Base-by-base conservation (phyloP, 2,797 vertebrate genomes). In the Nothura maculosa region DNA sequence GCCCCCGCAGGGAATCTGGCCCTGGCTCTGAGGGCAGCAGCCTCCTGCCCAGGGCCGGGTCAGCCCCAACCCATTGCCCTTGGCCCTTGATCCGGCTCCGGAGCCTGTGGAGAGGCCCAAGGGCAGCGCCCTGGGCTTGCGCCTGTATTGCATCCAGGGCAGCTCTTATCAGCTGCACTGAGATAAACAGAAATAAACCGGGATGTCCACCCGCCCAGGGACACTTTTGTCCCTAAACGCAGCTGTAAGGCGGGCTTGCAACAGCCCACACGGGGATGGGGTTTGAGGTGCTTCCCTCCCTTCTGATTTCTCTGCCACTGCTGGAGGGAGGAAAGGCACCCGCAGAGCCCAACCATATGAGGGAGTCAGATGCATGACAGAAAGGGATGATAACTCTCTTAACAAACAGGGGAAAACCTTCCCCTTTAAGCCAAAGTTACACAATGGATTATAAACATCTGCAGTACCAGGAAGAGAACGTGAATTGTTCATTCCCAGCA, bases 171-270 rank as follows among this genome's bases (percentile, higher is more conserved):
- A 92, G 85, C 85, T 73, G 30, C 4, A 15, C 60, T 76, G 67
- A 92, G 91, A 86, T 89, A 84, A 91, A 87, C 50, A 83, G 34
- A 91, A 73, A 16, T 81, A 81, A 81, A 92, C 63, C 84, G 64
- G 30, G 7, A 1, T 43, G 74, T 70, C 52, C 68, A 78, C 38
- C 28, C n/a, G 55, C 38, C 43, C 43, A 73, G 30, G 68, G 87
- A 63, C 77, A 94, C 87, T 87, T 96, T 93, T 92, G 87, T 60
- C 50, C 79, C 47, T 62, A 83, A 28, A 54, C 1, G 3, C 40
- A 76, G 66, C 54, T 58, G 12, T 10, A 30, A 72, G 19, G 43
- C 68, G 61, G 34, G 45, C 42, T 61, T 85, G 58, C n/a, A 72
- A 66, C 58, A 87, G 12, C 11, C 34, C 0, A 0, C 3, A 22